Percentiles rank a stretch among this genome's conserved stretches.
Conservation (phyloP, 1,140 invertebrate species). For the Drosophila micromelanica region DNA sequence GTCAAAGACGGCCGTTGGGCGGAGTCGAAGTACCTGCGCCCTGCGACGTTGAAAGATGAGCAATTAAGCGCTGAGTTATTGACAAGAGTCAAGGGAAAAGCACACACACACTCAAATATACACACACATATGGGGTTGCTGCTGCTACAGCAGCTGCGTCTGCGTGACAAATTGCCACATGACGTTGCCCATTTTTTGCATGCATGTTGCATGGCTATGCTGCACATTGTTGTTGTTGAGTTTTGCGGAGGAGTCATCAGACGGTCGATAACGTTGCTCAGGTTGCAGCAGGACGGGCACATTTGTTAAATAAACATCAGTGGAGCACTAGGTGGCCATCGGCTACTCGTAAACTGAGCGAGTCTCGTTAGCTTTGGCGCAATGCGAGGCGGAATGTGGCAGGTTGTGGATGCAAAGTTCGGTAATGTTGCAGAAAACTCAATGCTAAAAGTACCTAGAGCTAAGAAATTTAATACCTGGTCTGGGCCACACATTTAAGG, state of each 20-base stretch:
- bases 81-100: slow-evolving; percentile 56
- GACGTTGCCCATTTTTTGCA: slow-evolving; percentile 54
- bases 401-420: background rate
- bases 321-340: slow-evolving; percentile 5
- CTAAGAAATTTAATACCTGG: background rate
- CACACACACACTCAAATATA: slow-evolving; percentile 3
- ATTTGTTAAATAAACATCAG: slow-evolving; percentile 72
- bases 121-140: background rate
- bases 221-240: background rate
- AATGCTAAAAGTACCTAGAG: background rate
- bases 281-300: slow-evolving; percentile 39
- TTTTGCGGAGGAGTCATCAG: slow-evolving; percentile 28
- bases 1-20: slow-evolving; percentile 42
- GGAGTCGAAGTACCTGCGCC: slow-evolving; percentile 15
- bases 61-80: slow-evolving; percentile 81
- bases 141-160: slow-evolving; percentile 39
- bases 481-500: too few species aligned
- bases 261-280: slow-evolving; percentile 32
- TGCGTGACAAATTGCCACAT: slow-evolving; percentile 74
- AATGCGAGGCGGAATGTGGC: slow-evolving; percentile 5
- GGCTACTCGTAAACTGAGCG: slow-evolving; percentile 28
- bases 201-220: slow-evolving; percentile 17
- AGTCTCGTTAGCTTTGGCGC: slow-evolving; percentile 25
- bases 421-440: slow-evolving; percentile 1
- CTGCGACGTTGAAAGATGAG: slow-evolving; percentile 77